Conservation (phyloP, 1,140 invertebrate genomes). For the Cyclina sinensis region DNA sequence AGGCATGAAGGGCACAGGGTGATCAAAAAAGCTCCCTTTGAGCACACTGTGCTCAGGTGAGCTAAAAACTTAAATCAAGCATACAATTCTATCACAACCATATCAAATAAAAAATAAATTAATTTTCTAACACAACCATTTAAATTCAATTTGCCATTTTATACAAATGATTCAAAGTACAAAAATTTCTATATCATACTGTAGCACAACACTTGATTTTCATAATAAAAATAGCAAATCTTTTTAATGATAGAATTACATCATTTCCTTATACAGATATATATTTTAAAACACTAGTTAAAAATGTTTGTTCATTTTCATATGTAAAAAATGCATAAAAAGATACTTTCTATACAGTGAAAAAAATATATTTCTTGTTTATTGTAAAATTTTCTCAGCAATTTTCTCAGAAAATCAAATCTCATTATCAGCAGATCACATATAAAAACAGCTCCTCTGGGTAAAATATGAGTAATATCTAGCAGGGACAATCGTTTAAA, state of each 20-base stretch:
- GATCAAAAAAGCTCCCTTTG: too few relatives aligned
- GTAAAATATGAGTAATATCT: too few relatives aligned
- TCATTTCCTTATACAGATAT: neutral
- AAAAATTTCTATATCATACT: neutral
- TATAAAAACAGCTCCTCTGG: neutral
- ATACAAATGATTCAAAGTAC: neutral
- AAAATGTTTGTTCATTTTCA: too few relatives aligned
- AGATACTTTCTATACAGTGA: neutral
- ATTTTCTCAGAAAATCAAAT: neutral
- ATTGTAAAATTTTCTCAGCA: neutral
- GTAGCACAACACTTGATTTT: constrained; percentile 15
- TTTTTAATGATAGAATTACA: neutral
- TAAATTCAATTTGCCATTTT: neutral
- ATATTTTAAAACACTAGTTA: too few relatives aligned
- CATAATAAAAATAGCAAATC: neutral
- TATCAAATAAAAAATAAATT: neutral
- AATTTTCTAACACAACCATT: neutral
- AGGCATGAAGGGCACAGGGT: too few relatives aligned
- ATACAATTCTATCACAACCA: neutral
- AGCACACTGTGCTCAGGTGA: too few relatives aligned
- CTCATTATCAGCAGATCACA: neutral
- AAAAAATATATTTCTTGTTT: neutral
- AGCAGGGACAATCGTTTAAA: too few relatives aligned
- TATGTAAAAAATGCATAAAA: neutral
- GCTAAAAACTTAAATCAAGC: neutral